Base-by-base conservation (phyloP, 2,113 vertebrate species). In the Neomonachus schauinslandi region DNA sequence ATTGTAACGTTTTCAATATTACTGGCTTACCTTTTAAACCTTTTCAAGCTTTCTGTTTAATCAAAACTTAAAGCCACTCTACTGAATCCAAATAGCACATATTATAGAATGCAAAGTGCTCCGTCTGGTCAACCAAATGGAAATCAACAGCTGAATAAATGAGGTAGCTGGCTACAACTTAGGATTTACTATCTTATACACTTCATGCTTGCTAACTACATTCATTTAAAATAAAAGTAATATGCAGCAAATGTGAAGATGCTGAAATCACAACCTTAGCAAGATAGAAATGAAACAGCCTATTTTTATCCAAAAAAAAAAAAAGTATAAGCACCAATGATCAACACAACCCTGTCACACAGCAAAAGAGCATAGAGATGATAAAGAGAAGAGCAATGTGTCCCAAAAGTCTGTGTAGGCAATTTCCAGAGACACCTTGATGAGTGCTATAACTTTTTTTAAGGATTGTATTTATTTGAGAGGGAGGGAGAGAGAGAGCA, bases 1-100 rank as follows among this genome's bases (percentile, higher is more conserved):
- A 93, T 79, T 98, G 31, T 67, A 93, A 86, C 91, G 83, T 96
- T 98, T 98, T 97, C 87, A 97, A 61, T 95, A 96, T 84, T 94
- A 94, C 57, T 96, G 63, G 87, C 39, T 96, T 93, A 91, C 46
- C 0, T 1, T 86, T 95, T 74, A 98, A 89, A 84, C 18, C 18
- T 92, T 96, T 93, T 93, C 28, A 86, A 89, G 92, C 71, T 93
- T 97, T 92, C 67, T 95, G 61, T 98, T 97, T 96, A 97, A 96
- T 97, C 76, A 98, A 94, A 97, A 96, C 55, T 87, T 96, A 94
- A 96, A 97, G 36, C 53, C 74, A 92, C 88, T 97, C 74, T 79
- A 91, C n/a, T 92, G 74, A 42, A 96, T 96, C 46, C 55, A 49
- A 92, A 82, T 96, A 96, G 76, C 72, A 97, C 95, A 98, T 96